Conservation (phyloP, 2,797 vertebrate species). For the Vultur gryphus region DNA sequence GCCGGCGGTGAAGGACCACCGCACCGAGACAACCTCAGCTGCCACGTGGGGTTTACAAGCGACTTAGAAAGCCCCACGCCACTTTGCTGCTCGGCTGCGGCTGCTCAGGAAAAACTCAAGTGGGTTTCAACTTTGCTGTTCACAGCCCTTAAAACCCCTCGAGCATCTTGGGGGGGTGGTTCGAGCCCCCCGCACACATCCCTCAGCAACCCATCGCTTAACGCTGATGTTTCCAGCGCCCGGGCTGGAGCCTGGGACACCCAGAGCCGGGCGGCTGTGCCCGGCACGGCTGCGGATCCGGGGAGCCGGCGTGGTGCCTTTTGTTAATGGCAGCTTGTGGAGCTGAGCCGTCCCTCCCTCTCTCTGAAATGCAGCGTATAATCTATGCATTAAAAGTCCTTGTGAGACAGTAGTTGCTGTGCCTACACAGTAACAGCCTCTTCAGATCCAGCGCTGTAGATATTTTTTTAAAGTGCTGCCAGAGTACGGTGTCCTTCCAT, state of each 20-base stretch:
- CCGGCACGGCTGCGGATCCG: background rate
- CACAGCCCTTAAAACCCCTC: background rate
- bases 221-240: background rate
- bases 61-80: background rate
- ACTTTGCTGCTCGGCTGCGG: rapidly evolving
- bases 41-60: background rate
- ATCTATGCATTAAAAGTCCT: conserved; percentile 3
- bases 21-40: rapidly evolving
- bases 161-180: background rate
- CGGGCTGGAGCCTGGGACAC: background rate
- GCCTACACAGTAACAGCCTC: background rate
- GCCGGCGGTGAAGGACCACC: background rate
- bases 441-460: background rate
- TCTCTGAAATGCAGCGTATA: background rate
- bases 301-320: background rate
- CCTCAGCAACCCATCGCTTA: background rate
- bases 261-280: rapidly evolving
- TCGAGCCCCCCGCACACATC: rapidly evolving
- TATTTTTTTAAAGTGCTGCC: background rate
- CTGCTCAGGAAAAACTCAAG: background rate
- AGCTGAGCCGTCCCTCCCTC: background rate
- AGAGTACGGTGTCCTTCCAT: background rate
- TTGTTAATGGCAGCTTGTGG: background rate
- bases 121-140: background rate
- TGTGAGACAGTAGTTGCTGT: background rate